These are phyloP conservation scores for Psittacula echo DNA, from an alignment of 2,797 vertebrate species.

Conservation along the genomic window DNA sequence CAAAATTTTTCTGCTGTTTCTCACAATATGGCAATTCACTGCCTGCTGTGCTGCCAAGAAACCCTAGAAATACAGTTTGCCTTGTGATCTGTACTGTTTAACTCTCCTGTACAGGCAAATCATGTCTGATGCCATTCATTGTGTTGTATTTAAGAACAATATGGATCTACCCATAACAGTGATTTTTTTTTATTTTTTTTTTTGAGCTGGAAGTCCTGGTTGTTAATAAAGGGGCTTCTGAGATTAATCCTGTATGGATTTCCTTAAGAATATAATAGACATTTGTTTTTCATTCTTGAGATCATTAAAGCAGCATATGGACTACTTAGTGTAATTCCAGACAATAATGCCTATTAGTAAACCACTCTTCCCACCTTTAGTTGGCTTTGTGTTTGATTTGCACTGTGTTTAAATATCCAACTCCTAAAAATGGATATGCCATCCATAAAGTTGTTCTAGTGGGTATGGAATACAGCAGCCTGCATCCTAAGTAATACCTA, in stretches of 20 bases:
- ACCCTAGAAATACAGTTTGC: not conserved
- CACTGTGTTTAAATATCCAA: not conserved
- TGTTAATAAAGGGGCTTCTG: not conserved
- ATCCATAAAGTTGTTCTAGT: not conserved
- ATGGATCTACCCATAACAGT: not conserved
- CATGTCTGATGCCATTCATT: not conserved
- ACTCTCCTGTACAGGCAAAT: not conserved
- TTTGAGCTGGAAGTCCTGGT: not conserved
- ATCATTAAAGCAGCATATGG: not conserved
- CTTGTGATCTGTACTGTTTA: not conserved
- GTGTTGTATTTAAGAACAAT: not conserved
- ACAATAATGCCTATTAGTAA: not conserved
- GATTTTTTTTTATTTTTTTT: not conserved
- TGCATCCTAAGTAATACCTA: not conserved
- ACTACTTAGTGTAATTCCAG: not conserved
- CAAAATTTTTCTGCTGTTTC: not conserved
- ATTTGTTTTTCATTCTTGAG: not conserved
- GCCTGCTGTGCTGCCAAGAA: not conserved
- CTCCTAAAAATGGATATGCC: not conserved
- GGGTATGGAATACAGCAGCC: not conserved
- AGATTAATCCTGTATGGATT: not conserved
- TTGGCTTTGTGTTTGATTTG: not conserved
- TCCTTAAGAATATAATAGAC: not conserved
- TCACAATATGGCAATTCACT: not conserved
- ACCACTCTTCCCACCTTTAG: not conserved